Conservation (phyloP, 2,797 vertebrate genomes). For the Coranthus polyacanthus region DNA sequence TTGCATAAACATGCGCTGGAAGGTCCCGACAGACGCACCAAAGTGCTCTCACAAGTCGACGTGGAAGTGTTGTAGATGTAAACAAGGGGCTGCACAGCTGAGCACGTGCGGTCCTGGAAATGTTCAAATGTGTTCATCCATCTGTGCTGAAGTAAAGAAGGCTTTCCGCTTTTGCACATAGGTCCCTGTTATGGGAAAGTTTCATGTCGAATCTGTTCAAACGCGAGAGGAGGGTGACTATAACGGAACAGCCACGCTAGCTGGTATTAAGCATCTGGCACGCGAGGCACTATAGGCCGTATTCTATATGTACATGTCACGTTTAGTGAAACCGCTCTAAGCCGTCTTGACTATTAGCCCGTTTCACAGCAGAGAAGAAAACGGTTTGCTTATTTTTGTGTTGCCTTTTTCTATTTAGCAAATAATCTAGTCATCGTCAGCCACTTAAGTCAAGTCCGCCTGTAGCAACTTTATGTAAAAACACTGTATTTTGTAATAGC, state of each 20-base stretch:
- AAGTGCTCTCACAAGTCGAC: conserved; percentile 44
- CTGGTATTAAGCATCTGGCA: conserved; percentile 2
- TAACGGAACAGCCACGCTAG: background rate
- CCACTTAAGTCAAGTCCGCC: too few species aligned
- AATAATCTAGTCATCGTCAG: too few species aligned
- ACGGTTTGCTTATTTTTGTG: too few species aligned
- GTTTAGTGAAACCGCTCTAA: too few species aligned
- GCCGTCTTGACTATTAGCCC: too few species aligned
- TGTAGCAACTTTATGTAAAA: too few species aligned
- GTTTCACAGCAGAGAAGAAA: too few species aligned
- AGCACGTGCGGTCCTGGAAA: conserved; percentile 32
- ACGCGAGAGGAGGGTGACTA: background rate
- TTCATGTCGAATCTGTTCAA: background rate
- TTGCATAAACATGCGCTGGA: conserved; percentile 54
- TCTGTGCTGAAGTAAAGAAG: background rate
- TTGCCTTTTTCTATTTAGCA: too few species aligned
- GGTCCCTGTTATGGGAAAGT: background rate
- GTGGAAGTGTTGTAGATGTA: conserved; percentile 58
- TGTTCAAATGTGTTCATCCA: background rate
- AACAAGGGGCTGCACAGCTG: conserved; percentile 43
- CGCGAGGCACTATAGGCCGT: background rate
- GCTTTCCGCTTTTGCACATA: conserved; percentile 1
- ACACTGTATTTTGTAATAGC: too few species aligned
- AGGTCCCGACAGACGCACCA: conserved; percentile 17
- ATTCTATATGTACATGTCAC: too few species aligned